phyloP scores from a whole-genome alignment of 2,888 invertebrate species.

The Tetragonisca angustula region DNA sequence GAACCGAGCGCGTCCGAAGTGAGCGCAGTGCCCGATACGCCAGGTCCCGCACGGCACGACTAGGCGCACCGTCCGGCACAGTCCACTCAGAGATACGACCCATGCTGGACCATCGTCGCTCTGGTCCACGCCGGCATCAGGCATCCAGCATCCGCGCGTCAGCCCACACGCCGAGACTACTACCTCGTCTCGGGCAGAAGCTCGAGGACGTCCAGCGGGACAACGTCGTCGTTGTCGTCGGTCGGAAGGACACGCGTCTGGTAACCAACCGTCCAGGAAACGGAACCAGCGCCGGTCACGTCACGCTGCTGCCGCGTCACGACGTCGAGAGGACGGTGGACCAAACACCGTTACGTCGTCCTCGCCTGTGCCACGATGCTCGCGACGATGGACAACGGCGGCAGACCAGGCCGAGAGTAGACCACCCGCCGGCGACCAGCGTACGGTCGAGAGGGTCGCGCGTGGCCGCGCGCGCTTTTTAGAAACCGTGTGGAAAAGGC shows the following conservation, averaged over 20 bases:
- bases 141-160: conserved; percentile 69
- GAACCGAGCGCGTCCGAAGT: conserved; percentile 82
- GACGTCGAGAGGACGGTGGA: conserved; percentile 17
- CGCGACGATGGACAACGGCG: not conserved
- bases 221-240: conserved; percentile 26
- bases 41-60: conserved; percentile 81
- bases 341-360: conserved; percentile 4
- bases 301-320: not conserved
- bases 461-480: conserved; percentile 9
- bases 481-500: not conserved
- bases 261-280: not conserved
- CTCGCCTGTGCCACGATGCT: not conserved
- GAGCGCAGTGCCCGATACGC: conserved; percentile 82
- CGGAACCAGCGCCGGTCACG: too few species aligned
- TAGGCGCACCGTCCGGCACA: conserved; percentile 83
- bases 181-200: not conserved
- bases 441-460: not conserved
- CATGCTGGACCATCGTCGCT: conserved; percentile 83
- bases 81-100: conserved; percentile 84
- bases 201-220: not conserved
- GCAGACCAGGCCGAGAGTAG: not conserved
- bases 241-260: conserved; percentile 33
- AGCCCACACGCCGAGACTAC: conserved; percentile 49
- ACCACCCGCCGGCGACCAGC: not conserved
- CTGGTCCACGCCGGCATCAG: conserved; percentile 79